Percentiles rank a stretch among this genome's conserved stretches.
These are phyloP conservation scores for Camponotus pennsylvanicus DNA, from an alignment of 1,140 invertebrate genomes.

Conservation along the genomic window DNA sequence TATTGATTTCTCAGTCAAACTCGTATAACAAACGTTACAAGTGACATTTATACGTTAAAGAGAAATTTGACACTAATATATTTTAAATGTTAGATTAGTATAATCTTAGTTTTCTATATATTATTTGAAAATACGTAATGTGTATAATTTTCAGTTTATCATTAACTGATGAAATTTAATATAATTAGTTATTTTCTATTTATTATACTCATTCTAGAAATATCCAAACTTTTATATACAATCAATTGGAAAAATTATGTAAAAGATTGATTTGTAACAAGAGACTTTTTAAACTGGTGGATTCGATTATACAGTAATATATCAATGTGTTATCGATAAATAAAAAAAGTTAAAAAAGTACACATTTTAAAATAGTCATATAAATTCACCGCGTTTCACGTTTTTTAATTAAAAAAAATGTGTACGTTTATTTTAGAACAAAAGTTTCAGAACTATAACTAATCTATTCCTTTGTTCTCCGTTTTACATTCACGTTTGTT, in stretches of 20 bases:
- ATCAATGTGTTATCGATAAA: not conserved
- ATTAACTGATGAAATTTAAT: not conserved
- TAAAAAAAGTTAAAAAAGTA: not conserved
- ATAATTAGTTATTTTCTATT: not conserved
- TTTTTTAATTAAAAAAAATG: not conserved
- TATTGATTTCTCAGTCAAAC: not conserved
- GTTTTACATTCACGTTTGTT: not conserved
- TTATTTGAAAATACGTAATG: not conserved
- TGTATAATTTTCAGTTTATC: not conserved
- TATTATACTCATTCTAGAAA: not conserved
- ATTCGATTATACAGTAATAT: too few relatives aligned
- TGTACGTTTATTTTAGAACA: constrained; percentile 24
- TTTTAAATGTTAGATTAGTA: too few relatives aligned
- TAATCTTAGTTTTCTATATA: not conserved
- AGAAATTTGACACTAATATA: not conserved
- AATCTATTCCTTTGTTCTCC: constrained; percentile 14
- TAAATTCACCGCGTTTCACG: not conserved
- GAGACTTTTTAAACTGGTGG: not conserved
- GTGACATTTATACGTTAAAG: not conserved
- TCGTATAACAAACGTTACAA: not conserved
- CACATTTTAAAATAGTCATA: too few relatives aligned
- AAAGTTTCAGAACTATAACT: constrained; percentile 6
- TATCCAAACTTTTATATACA: not conserved
- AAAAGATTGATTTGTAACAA: not conserved
- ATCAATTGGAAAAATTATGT: not conserved